Evolutionary conservation across 2,888 invertebrate species (phyloP).

Genomic region (Clunio marinus): DNA sequence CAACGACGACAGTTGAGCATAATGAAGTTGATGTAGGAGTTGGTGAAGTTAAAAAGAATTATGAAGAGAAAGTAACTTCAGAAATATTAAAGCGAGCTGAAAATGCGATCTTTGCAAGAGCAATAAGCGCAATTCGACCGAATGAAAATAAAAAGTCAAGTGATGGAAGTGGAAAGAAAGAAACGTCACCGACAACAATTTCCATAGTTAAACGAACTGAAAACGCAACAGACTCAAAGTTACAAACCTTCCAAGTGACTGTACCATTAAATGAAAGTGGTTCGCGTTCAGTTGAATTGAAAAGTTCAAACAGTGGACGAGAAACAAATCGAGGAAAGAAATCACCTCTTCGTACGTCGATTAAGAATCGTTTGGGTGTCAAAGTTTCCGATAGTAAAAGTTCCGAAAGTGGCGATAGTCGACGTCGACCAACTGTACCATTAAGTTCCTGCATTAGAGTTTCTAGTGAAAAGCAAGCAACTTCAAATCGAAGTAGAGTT

Average conservation of each 20-base stretch:
- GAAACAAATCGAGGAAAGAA: conserved; percentile 48
- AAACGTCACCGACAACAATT: neutral
- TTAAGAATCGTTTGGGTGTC: conserved; percentile 75
- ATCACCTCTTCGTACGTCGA: conserved; percentile 64
- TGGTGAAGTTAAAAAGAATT: conserved; percentile 43
- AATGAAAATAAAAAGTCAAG: conserved; percentile 72
- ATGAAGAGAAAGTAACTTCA: conserved; percentile 67
- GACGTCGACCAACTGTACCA: neutral
- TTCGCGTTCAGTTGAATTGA: conserved; percentile 53
- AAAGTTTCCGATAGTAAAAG: conserved; percentile 53
- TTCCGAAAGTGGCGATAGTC: neutral
- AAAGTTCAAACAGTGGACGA: conserved; percentile 48
- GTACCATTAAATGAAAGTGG: conserved; percentile 52
- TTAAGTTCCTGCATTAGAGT: neutral
- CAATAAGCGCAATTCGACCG: conserved; percentile 73
- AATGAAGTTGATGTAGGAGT: conserved; percentile 55
- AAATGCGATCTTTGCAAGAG: conserved; percentile 86
- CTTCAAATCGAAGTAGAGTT: neutral
- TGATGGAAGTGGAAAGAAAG: conserved; percentile 41
- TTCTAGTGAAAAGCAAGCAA: neutral
- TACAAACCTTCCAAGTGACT: conserved; percentile 57
- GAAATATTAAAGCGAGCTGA: conserved; percentile 88
- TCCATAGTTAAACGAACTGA: neutral
- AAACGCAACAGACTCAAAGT: conserved; percentile 47
- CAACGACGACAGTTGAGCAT: conserved; percentile 4